Evolutionary conservation across 1,140 invertebrate species (phyloP).

Genomic region (Bombus breviceps): DNA sequence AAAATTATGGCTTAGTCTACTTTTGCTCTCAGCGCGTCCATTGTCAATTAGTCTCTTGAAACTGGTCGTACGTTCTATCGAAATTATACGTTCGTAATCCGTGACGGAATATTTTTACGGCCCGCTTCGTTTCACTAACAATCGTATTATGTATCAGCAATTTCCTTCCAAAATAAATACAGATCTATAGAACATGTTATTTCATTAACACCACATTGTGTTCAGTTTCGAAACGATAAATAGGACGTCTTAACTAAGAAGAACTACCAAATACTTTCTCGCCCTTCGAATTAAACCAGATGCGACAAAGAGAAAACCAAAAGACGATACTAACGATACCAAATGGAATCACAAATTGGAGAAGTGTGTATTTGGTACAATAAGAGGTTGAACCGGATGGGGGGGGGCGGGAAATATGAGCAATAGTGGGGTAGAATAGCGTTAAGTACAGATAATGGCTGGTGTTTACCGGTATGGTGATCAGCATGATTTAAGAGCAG

Average conservation of each 20-base stretch:
- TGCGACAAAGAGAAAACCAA: neutral
- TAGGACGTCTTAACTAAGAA: neutral
- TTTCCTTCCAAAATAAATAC: too few species aligned
- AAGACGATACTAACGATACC: neutral
- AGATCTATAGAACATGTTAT: too few species aligned
- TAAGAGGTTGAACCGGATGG: neutral
- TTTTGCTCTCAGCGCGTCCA: too few species aligned
- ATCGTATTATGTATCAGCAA: too few species aligned
- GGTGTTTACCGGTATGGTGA: constrained; percentile 78
- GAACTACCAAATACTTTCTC: neutral
- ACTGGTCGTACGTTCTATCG: too few species aligned
- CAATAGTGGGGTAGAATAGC: constrained; percentile 40
- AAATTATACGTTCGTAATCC: too few species aligned
- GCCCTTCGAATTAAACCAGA: neutral
- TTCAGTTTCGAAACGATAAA: neutral
- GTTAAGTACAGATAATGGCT: constrained; percentile 78
- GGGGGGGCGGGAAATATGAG: neutral
- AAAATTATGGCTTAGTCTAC: too few species aligned
- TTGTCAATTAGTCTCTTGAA: too few species aligned
- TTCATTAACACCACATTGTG: too few species aligned
- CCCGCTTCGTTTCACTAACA: too few species aligned
- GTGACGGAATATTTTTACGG: too few species aligned
- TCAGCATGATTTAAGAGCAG: constrained; percentile 78
- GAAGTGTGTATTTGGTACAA: too few species aligned
- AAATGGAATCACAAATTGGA: neutral